phyloP scores from a whole-genome alignment of 2,888 invertebrate species.

The Pandemis cinnamomeana region DNA sequence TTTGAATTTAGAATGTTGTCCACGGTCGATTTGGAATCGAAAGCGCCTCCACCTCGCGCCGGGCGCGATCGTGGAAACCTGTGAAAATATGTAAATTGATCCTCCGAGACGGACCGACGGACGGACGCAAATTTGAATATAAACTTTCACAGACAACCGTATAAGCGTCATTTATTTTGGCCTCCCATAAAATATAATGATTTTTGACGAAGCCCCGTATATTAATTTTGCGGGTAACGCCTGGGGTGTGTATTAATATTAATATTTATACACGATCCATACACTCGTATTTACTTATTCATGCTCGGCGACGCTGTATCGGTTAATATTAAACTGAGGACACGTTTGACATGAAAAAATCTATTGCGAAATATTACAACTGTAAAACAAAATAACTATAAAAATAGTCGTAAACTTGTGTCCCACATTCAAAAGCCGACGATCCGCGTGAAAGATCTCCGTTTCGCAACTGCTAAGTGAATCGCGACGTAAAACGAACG shows the following conservation, averaged over 20 bases:
- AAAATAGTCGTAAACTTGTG: slow-evolving; percentile 23
- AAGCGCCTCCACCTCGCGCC: slow-evolving; percentile 45
- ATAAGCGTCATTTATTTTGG: slow-evolving; percentile 82
- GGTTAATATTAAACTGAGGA: slow-evolving; percentile 25
- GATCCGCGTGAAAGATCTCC: slow-evolving; percentile 26
- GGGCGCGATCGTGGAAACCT: slow-evolving; percentile 76
- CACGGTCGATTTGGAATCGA: slow-evolving; percentile 39
- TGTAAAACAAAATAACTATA: slow-evolving; percentile 16
- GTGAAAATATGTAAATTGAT: slow-evolving; percentile 84
- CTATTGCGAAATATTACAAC: slow-evolving; percentile 6
- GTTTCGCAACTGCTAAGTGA: slow-evolving; percentile 30
- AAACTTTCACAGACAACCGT: slow-evolving; percentile 77
- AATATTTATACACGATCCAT: slow-evolving; percentile 58
- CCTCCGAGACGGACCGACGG: slow-evolving; percentile 81
- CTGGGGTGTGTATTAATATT: slow-evolving; percentile 68
- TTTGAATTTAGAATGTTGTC: slow-evolving; percentile 40
- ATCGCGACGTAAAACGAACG: slow-evolving; percentile 31
- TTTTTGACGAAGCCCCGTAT: slow-evolving; percentile 80
- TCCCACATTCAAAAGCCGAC: slow-evolving; percentile 16
- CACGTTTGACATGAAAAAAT: slow-evolving; percentile 10
- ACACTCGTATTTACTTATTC: slow-evolving; percentile 38
- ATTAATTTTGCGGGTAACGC: slow-evolving; percentile 74
- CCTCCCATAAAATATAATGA: slow-evolving; percentile 83
- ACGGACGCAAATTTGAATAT: slow-evolving; percentile 82
- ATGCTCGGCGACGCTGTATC: slow-evolving; percentile 35